Conservation (phyloP, 92 coral and sea anemone species). For the Porites divaricata region DNA sequence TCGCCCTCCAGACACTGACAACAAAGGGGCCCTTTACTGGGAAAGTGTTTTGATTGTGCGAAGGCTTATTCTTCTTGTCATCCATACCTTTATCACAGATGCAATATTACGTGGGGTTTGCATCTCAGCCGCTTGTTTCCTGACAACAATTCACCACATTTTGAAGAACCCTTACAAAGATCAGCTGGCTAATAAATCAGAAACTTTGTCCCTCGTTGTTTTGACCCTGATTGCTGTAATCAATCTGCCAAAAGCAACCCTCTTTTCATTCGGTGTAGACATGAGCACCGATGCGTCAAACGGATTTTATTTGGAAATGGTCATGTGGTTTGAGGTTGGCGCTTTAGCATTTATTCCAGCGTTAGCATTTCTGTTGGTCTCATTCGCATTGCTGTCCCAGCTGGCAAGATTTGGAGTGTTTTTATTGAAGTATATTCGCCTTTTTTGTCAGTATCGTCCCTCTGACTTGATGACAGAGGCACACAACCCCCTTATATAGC, state of each 20-base stretch:
- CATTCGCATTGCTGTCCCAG: constrained; percentile 44
- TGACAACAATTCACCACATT: constrained; percentile 51
- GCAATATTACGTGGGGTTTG: constrained; percentile 55
- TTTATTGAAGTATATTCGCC: not conserved
- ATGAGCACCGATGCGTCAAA: constrained; percentile 4
- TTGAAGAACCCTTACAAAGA: constrained; percentile 50
- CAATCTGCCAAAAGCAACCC: constrained; percentile 44
- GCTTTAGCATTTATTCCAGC: constrained; percentile 55
- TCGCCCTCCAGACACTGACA: constrained; percentile 40
- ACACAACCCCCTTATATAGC: not conserved
- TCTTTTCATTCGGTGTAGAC: constrained; percentile 37
- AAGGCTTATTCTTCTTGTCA: constrained; percentile 47
- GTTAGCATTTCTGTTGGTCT: constrained; percentile 15
- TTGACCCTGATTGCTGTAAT: constrained; percentile 38
- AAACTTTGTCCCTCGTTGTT: constrained; percentile 24
- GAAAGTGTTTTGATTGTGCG: constrained; percentile 73
- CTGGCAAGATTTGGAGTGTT: constrained; percentile 20
- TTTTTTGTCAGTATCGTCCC: not conserved
- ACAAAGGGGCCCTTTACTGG: constrained; percentile 68
- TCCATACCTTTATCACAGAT: constrained; percentile 43
- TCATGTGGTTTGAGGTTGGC: constrained; percentile 50
- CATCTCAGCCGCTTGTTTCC: constrained; percentile 49
- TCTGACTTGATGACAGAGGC: not conserved
- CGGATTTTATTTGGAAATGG: constrained; percentile 13
- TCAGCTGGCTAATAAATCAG: constrained; percentile 34